Evolutionary conservation across 2,888 invertebrate genomes (phyloP).

Genomic region (Ametastegia equiseti): DNA sequence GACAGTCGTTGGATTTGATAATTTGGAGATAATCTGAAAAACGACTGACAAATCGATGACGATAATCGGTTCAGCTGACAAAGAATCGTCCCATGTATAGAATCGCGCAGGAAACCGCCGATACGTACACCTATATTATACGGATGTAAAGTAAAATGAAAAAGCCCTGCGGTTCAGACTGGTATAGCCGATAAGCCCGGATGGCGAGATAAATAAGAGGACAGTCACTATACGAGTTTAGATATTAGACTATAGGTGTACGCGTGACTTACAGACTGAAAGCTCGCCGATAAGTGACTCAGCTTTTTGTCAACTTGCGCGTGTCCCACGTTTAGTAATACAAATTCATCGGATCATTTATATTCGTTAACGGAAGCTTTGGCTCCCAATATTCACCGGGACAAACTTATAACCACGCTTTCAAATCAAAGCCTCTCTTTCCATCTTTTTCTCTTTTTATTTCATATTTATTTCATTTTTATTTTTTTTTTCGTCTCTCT

Average conservation of each 20-base stretch:
- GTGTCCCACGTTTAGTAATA: constrained; percentile 58
- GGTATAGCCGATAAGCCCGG: neutral
- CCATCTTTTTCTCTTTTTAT: too few species aligned
- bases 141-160: neutral
- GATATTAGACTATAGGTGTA: neutral
- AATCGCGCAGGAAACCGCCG: too few species aligned
- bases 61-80: too few species aligned
- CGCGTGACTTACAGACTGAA: constrained; percentile 57
- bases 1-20: too few species aligned
- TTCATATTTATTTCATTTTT: too few species aligned
- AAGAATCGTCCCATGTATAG: too few species aligned
- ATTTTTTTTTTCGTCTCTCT: too few species aligned
- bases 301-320: constrained; percentile 61
- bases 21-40: too few species aligned
- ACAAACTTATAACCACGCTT: constrained; percentile 5
- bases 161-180: neutral
- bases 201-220: constrained; percentile 66
- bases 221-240: constrained; percentile 58
- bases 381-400: constrained; percentile 24
- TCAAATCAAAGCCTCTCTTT: neutral
- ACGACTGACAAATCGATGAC: too few species aligned
- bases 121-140: neutral
- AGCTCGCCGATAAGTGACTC: constrained; percentile 58
- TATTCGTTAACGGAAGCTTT: constrained; percentile 52
- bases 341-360: constrained; percentile 53